Evolutionary conservation across 2,797 vertebrate genomes (phyloP).

Genomic region (Nyctibius grandis): DNA sequence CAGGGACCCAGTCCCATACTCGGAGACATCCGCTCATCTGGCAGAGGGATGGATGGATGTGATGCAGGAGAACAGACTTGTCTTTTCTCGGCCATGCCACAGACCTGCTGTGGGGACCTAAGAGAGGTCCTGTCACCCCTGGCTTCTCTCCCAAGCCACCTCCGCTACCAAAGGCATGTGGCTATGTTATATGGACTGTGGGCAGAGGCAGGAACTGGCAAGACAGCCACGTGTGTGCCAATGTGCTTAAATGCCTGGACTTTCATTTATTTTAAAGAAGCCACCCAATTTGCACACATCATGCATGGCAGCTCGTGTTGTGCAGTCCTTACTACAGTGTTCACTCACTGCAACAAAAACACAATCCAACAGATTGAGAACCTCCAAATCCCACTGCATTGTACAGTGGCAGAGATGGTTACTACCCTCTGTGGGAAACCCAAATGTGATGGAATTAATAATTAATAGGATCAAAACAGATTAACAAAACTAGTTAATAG

Average conservation of each 20-base stretch:
- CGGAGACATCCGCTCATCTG: background rate
- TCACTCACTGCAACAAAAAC: background rate
- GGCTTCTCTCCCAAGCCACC: background rate
- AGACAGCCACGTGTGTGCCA: background rate
- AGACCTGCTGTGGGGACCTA: background rate
- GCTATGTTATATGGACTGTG: too few relatives aligned
- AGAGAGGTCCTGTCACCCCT: background rate
- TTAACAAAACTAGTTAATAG: background rate
- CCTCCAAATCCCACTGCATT: background rate
- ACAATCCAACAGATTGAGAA: background rate
- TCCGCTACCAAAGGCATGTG: background rate
- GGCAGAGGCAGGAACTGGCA: background rate
- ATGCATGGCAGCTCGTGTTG: accelerated
- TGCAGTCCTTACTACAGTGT: accelerated
- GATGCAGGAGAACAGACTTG: background rate
- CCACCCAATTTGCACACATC: background rate
- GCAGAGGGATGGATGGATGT: background rate
- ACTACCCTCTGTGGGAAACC: background rate
- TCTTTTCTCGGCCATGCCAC: background rate
- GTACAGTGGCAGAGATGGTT: background rate
- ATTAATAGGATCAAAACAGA: background rate
- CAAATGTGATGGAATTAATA: background rate
- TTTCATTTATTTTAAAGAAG: background rate
- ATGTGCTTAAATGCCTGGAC: background rate
- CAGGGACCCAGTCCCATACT: background rate